Evolutionary conservation across 1,140 invertebrate species (phyloP).

Genomic region (Drosophila orosa): DNA sequence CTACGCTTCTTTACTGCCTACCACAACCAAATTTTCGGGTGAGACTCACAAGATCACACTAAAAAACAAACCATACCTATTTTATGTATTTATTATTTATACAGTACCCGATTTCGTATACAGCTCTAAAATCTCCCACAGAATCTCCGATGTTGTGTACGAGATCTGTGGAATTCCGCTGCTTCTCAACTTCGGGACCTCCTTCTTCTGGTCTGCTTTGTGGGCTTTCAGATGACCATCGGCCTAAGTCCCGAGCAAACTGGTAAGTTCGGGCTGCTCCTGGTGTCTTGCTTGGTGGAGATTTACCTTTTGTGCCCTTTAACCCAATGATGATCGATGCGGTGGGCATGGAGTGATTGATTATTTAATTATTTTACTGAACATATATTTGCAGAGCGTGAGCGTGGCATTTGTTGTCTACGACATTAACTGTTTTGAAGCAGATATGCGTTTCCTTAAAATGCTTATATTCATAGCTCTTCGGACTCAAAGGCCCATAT

Average conservation of each 20-base stretch:
- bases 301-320: constrained; percentile 58
- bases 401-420: constrained; percentile 47
- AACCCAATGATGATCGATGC: constrained; percentile 66
- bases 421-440: constrained; percentile 49
- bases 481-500: constrained; percentile 54
- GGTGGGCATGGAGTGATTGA: constrained; percentile 16
- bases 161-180: constrained; percentile 65
- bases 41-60: no score
- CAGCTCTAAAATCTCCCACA: constrained; percentile 3
- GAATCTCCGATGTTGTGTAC: constrained; percentile 64
- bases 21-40: constrained; percentile 58
- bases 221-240: constrained; percentile 70
- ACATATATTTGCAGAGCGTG: constrained; percentile 36
- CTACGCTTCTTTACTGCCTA: constrained; percentile 50
- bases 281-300: constrained; percentile 38
- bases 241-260: constrained; percentile 31
- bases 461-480: constrained; percentile 54
- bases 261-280: constrained; percentile 45
- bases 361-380: not conserved
- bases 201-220: constrained; percentile 71
- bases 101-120: not conserved
- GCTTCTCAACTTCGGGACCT: constrained; percentile 60
- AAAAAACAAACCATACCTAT: no score
- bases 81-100: not conserved
- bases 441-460: constrained; percentile 47